These are phyloP conservation scores for Helicoverpa assulta DNA, from an alignment of 2,888 invertebrate species.

Conservation along the genomic window DNA sequence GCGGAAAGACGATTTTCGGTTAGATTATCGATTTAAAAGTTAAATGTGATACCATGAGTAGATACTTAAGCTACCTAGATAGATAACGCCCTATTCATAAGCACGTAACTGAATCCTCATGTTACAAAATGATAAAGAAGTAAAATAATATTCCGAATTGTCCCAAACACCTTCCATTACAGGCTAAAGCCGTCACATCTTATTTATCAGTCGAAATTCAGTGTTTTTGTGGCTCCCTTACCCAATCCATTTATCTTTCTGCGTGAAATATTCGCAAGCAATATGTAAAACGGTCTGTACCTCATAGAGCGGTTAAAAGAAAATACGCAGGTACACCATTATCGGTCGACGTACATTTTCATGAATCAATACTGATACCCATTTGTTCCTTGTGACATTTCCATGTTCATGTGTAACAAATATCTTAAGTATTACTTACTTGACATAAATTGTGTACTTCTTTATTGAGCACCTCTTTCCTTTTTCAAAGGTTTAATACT, in stretches of 20 bases:
- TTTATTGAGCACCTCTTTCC: slow-evolving; percentile 16
- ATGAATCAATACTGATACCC: slow-evolving; percentile 7
- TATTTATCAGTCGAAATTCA: slow-evolving; percentile 43
- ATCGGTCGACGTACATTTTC: neutral
- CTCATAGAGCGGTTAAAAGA: slow-evolving; percentile 31
- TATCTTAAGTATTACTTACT: slow-evolving; percentile 12
- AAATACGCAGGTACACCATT: slow-evolving; percentile 30
- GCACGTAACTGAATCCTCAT: neutral
- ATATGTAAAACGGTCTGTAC: slow-evolving; percentile 40
- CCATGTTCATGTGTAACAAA: slow-evolving; percentile 4
- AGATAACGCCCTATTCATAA: neutral
- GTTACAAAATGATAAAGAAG: slow-evolving; percentile 22
- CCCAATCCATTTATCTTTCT: slow-evolving; percentile 57
- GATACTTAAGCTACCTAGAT: neutral
- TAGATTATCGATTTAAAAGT: too few species aligned
- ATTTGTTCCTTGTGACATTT: neutral
- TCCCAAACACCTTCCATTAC: neutral
- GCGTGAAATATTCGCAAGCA: slow-evolving; percentile 50
- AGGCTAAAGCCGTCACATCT: slow-evolving; percentile 10
- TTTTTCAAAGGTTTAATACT: neutral
- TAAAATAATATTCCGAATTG: slow-evolving; percentile 24
- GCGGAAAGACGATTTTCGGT: too few species aligned
- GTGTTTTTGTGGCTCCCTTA: slow-evolving; percentile 35
- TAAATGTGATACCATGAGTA: too few species aligned
- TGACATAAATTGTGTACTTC: slow-evolving; percentile 24